Evolutionary conservation across 2,797 vertebrate genomes (phyloP).

Genomic region (Lepilemur septentrionalis): DNA sequence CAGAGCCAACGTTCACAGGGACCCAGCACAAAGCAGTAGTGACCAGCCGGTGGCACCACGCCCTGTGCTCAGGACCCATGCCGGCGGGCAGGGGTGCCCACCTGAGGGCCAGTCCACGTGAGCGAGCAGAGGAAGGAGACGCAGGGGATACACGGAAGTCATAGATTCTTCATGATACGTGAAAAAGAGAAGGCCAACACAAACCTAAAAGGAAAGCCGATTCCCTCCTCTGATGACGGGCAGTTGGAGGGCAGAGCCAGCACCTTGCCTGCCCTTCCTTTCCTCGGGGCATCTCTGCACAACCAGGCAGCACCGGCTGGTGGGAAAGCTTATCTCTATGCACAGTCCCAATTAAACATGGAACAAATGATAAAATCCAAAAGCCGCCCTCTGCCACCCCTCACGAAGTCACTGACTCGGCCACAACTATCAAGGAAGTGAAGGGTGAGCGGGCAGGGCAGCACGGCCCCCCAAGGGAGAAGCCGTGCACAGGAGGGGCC

Average conservation of each 20-base stretch:
- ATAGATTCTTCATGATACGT: background rate
- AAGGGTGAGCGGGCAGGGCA: too few species aligned
- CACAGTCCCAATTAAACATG: background rate
- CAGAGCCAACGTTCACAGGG: background rate
- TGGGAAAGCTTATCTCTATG: background rate
- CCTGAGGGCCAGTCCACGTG: background rate
- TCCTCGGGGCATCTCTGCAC: background rate
- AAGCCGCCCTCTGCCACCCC: background rate
- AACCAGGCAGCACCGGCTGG: background rate
- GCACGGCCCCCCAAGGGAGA: background rate
- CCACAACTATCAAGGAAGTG: background rate
- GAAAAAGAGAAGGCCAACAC: background rate
- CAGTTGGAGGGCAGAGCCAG: accelerated
- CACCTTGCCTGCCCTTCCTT: background rate
- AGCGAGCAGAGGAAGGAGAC: background rate
- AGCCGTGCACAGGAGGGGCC: too few species aligned
- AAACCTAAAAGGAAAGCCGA: background rate
- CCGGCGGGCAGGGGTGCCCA: accelerated
- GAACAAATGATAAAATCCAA: background rate
- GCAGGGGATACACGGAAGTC: background rate
- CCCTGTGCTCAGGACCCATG: background rate
- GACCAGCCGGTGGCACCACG: accelerated
- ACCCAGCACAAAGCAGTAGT: background rate
- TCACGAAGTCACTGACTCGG: background rate
- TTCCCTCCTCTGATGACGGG: background rate